phyloP scores from a whole-genome alignment of 2,888 invertebrate genomes.

The Cremastinae sp. region DNA sequence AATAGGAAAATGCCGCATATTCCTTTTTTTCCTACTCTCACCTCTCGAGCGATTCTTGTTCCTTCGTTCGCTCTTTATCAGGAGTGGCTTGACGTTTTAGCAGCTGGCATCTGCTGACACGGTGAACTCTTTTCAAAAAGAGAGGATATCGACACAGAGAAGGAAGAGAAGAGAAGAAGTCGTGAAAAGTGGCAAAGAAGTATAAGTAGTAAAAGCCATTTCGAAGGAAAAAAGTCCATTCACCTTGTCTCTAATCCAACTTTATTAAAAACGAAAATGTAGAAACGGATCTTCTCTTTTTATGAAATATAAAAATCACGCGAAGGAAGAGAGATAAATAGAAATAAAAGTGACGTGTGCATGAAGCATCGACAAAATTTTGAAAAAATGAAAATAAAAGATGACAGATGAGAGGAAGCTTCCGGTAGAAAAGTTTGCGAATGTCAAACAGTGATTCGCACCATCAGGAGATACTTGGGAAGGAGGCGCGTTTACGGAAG shows the following conservation, averaged over 20 bases:
- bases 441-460: constrained; percentile 70
- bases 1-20: constrained; percentile 43
- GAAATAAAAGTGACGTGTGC: constrained; percentile 18
- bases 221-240: constrained; percentile 40
- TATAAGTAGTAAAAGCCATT: too few species aligned
- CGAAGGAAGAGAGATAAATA: constrained; percentile 25
- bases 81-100: constrained; percentile 71
- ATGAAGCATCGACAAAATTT: constrained; percentile 27
- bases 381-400: constrained; percentile 1
- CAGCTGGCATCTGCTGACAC: constrained; percentile 77
- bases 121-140: constrained; percentile 72
- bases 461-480: constrained; percentile 54
- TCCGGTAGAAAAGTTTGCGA: constrained; percentile 66
- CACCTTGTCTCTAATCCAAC: constrained; percentile 67
- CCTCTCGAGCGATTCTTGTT: constrained; percentile 32
- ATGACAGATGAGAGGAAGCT: constrained; percentile 47
- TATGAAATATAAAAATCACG: constrained; percentile 64
- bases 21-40: constrained; percentile 37
- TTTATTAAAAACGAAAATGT: constrained; percentile 67
- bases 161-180: constrained; percentile 25
- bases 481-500: constrained; percentile 26
- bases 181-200: constrained; percentile 56
- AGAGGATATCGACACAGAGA: constrained; percentile 27
- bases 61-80: constrained; percentile 16
- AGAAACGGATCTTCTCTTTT: constrained; percentile 47